Base-by-base conservation (phyloP, 1,140 invertebrate genomes). In the Sinonovacula constricta region DNA sequence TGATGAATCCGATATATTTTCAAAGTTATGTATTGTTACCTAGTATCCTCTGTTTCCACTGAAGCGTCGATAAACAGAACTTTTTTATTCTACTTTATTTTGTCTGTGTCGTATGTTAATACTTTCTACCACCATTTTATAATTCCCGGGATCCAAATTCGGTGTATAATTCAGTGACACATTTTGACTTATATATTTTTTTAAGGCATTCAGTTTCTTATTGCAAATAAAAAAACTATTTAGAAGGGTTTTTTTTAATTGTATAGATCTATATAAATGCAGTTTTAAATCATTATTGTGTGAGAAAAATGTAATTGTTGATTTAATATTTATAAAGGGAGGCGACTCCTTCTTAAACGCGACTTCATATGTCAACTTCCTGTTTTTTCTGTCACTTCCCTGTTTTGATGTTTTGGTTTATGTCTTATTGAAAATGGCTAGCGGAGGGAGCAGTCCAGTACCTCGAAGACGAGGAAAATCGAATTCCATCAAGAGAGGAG, bases 401-500 rank as follows among this genome's bases (percentile, higher is more conserved):
- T 30, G 65, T 67, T 67, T 7, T 45, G 39, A 45, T 45, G n/a
- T 45, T 10, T 10, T 45, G 7, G 39, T 45, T 7, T 10, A 45
- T 45, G 39, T n/a, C n/a, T 22, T 2, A 30, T 28, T 45, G n/a
- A 53, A 63, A n/a, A 63, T 30, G 7, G 7, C 30, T 18, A 39
- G 49, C 33, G 36, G 45, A 33, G 71, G 59, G 51, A 24, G 39
- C 39, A 65, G n/a, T 24, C 49, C 39, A 3, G 56, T 57, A 31
- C 71, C 71, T 3, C 59, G 56, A 28, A 34, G 71, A n/a, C 36
- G 71, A 31, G 34, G 60, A 39, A 53, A 75, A 51, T 65, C 71
- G 22, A 75, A 57, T 63, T 72, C 75, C 3, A 81, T 83, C 54
- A 79, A 76, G 69, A 56, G 82, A 63, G 65, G 68, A 24, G 76